Evolutionary conservation across 2,888 invertebrate species (phyloP), one percentile per base, ranked within the genome.

Genomic region (Himalopsyche anomala): DNA sequence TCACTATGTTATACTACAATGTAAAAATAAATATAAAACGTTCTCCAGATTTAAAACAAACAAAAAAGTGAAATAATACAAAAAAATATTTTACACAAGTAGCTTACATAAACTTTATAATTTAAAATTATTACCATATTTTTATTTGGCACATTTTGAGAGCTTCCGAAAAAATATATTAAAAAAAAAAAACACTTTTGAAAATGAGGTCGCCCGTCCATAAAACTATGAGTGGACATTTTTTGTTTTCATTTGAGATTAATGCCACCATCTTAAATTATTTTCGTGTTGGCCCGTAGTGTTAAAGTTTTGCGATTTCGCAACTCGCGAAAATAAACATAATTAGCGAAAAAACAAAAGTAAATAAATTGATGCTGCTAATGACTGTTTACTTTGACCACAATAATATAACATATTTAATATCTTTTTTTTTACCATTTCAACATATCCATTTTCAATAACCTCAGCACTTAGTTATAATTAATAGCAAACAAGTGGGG

Each of bases 311-410:
- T 74, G 74, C 36, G 36, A 74, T 74, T 74, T 74, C 38, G 15
- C 15, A 28, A 36, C 74, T 15, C 28, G 74, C 74, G 28, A 36
- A 74, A 74, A 74, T 74, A 74, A 74, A 74, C 36, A 74, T 74
- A 74, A 74, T 74, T 74, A 36, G 74, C 74, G 36, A 74, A 74
- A 74, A 74, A n/a, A 62, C n/a, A 74, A 74, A 74, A 36, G 12
- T 28, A 74, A 74, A 74, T 74, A 74, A 74, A 74, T 2, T 36
- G 51, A 5, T 15, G 36, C 74, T 11, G 15, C 28, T 36, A 36
- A 74, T 36, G 74, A 74, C 36, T 38, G 5, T 51, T 51, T 15
- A 51, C 51, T 15, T 51, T 51, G 51, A 51, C 51, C 51, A 51
- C 51, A 51, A 8, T 45, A 45, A 45, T 45, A 51, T 15, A 51